These are phyloP conservation scores for Agrochola litura DNA, from an alignment of 2,888 invertebrate species.

Conservation along the genomic window DNA sequence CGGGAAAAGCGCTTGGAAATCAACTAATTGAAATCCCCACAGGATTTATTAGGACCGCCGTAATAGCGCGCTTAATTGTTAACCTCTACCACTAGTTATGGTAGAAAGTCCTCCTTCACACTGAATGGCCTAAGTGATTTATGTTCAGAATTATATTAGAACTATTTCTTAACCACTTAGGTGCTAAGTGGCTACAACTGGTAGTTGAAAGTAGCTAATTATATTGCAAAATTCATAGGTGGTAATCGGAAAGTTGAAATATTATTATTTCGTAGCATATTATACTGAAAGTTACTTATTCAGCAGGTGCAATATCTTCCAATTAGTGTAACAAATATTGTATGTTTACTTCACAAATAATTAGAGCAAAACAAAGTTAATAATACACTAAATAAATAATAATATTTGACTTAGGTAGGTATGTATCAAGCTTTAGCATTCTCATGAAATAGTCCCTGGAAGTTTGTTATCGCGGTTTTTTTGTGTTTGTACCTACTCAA, in stretches of 20 bases:
- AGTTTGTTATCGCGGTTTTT: constrained; percentile 63
- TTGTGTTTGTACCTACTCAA: constrained; percentile 47
- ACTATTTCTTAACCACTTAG: constrained; percentile 52
- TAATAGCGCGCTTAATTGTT: constrained; percentile 64
- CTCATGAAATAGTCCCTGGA: constrained; percentile 43
- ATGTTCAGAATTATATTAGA: constrained; percentile 44
- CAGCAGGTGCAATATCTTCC: constrained; percentile 38
- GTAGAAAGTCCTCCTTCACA: constrained; percentile 46
- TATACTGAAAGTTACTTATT: constrained; percentile 40
- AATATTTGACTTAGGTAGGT: constrained; percentile 27
- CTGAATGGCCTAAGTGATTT: constrained; percentile 49
- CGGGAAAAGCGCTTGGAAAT: constrained; percentile 67
- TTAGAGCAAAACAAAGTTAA: constrained; percentile 30
- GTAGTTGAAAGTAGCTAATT: constrained; percentile 36
- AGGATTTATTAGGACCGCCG: constrained; percentile 57
- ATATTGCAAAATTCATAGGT: constrained; percentile 38
- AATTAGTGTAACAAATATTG: constrained; percentile 28
- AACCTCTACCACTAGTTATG: constrained; percentile 33
- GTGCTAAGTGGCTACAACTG: constrained; percentile 48
- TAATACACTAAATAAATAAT: constrained; percentile 33
- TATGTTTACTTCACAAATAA: constrained; percentile 49
- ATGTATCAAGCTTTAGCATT: constrained; percentile 47
- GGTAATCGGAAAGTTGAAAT: constrained; percentile 47
- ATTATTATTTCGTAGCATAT: constrained; percentile 37
- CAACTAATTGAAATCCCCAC: constrained; percentile 65